Percentiles rank a stretch among this genome's conserved stretches.
phyloP scores from a whole-genome alignment of 2,888 invertebrate genomes.

The Ernsta delagoae region DNA sequence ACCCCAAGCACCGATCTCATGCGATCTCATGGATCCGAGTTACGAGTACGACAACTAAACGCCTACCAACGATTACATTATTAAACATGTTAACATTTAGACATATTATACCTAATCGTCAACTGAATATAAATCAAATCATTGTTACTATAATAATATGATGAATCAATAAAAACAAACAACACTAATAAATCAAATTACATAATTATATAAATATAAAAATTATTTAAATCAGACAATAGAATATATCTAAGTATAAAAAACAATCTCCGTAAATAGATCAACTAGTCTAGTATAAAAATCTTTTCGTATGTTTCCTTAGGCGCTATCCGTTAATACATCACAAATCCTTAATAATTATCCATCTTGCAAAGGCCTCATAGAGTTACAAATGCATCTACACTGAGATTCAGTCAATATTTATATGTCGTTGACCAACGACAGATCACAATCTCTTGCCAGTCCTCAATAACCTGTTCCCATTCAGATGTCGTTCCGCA shows the following conservation, averaged over 20 bases:
- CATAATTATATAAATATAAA: slow-evolving; percentile 65
- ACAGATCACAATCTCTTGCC: slow-evolving; percentile 85
- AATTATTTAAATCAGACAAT: slow-evolving; percentile 85
- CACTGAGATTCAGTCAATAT: slow-evolving; percentile 86
- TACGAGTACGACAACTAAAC: slow-evolving; percentile 62
- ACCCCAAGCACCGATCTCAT: slow-evolving; percentile 74
- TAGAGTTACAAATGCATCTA: slow-evolving; percentile 85
- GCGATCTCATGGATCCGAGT: slow-evolving; percentile 45
- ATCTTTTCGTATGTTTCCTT: slow-evolving; percentile 85
- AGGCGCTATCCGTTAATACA: slow-evolving; percentile 86
- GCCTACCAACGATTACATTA: slow-evolving; percentile 78
- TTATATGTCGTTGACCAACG: slow-evolving; percentile 85
- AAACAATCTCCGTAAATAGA: slow-evolving; percentile 86
- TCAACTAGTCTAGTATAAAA: slow-evolving; percentile 85
- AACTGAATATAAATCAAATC: slow-evolving; percentile 71
- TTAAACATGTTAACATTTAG: slow-evolving; percentile 73
- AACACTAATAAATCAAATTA: slow-evolving; percentile 84
- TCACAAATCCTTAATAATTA: slow-evolving; percentile 85
- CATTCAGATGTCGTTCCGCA: slow-evolving; percentile 78
- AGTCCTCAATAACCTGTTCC: slow-evolving; percentile 71
- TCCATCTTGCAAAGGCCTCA: slow-evolving; percentile 85
- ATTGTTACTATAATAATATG: slow-evolving; percentile 62
- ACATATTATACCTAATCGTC: slow-evolving; percentile 56
- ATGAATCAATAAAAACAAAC: slow-evolving; percentile 84
- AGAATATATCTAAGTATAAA: slow-evolving; percentile 85